phyloP scores from a whole-genome alignment of 2,113 vertebrate species.

The Natator depressus region DNA sequence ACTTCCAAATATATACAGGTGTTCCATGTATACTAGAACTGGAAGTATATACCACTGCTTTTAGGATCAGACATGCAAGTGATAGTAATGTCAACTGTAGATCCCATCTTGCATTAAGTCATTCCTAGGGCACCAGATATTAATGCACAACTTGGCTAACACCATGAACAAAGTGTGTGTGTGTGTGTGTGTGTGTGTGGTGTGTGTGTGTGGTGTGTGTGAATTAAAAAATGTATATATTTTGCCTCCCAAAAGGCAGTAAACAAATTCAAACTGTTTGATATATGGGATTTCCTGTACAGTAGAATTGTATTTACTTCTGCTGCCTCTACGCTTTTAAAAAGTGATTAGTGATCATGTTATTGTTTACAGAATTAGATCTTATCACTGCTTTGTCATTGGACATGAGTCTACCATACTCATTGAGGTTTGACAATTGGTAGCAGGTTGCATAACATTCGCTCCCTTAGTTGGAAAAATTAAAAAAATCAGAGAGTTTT shows the following conservation, averaged over 20 bases:
- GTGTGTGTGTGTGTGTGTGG: too few species aligned
- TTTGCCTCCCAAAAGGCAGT: neutral
- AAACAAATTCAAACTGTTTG: neutral
- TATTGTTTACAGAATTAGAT: neutral
- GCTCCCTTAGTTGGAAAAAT: neutral
- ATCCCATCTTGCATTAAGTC: neutral
- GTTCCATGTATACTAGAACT: neutral
- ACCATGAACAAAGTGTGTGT: neutral
- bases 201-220: too few species aligned
- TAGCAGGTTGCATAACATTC: neutral
- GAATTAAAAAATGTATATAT: too few species aligned
- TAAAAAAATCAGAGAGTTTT: neutral
- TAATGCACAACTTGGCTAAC: neutral
- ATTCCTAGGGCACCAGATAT: neutral
- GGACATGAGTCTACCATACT: neutral
- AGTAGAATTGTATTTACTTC: neutral
- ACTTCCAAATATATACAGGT: neutral
- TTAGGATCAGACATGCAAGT: neutral
- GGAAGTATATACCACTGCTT: neutral
- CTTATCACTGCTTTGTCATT: neutral
- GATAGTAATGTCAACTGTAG: neutral
- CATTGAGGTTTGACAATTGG: neutral
- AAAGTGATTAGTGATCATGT: neutral
- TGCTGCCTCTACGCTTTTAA: neutral
- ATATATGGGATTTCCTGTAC: neutral